Percentiles rank a stretch among this genome's conserved stretches.
These are phyloP conservation scores for Hozukius guyotensis DNA, from an alignment of 2,797 vertebrate genomes.

Conservation along the genomic window DNA sequence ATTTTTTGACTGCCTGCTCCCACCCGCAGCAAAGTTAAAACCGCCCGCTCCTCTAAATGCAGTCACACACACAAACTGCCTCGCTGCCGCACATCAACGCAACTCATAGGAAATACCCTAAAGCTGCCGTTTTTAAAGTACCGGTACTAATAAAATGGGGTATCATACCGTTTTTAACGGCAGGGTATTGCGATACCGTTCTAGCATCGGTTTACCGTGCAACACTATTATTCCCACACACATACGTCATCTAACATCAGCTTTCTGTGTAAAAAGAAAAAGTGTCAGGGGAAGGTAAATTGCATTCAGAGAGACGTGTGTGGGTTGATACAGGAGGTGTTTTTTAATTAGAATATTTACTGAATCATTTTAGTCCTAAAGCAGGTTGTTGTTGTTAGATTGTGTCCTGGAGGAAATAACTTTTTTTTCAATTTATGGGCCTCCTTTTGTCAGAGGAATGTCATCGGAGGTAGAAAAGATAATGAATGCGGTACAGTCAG, in stretches of 20 bases:
- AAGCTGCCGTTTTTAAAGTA: no score
- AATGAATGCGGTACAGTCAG: background rate
- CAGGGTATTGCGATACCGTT: background rate
- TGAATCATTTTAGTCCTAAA: conserved; percentile 19
- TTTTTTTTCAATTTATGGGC: background rate
- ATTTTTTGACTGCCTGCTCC: no score
- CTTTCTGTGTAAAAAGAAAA: conserved; percentile 4
- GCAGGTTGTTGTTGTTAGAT: conserved; percentile 15
- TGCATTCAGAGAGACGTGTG: conserved; percentile 12
- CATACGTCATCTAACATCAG: background rate
- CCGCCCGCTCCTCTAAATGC: no score
- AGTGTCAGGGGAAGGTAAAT: background rate
- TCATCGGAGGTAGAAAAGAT: conserved; percentile 12
- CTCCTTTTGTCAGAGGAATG: conserved; percentile 16
- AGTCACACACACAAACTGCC: no score
- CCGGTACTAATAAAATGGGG: no score
- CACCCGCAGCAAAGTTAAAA: no score
- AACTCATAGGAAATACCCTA: no score
- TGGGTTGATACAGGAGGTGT: conserved; percentile 30
- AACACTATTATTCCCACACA: background rate
- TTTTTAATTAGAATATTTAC: conserved; percentile 31
- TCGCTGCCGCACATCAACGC: no score
- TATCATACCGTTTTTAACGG: background rate
- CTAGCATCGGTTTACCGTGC: background rate
- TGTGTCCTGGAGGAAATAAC: conserved; percentile 23